Evolutionary conservation across 2,113 vertebrate species (phyloP), one percentile per base, ranked within the genome.

Genomic region (Nannobrachium achirus): DNA sequence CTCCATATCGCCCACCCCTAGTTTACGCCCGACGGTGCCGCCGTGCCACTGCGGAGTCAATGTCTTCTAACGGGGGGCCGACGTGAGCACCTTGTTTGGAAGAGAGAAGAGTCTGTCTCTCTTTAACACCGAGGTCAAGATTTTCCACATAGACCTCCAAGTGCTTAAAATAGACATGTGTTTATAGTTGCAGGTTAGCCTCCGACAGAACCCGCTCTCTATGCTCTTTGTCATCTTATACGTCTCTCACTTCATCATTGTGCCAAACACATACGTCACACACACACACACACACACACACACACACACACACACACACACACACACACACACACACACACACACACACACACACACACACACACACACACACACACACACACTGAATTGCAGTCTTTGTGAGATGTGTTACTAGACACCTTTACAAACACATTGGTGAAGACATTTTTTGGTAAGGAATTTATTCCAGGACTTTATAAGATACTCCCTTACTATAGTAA

Each of bases 71-170:
- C n/a, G n/a, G n/a, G n/a, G n/a, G n/a, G n/a, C n/a, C n/a, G n/a
- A n/a, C 74, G 56, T 20, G 10, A 76, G 69, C 73, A 9, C 90
- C 91, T 89, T 91, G 81, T 93, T 90, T 91, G 89, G 89, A 87
- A 91, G 84, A 81, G 25, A 45, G 74, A 45, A 1, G 79, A 61
- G 53, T 67, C 67, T 82, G 59, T 66, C 82, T 71, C 82, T 62
- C 50, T 14, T 78, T 71, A 58, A 77, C 80, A 86, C 55, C 58
- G 10, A 63, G 86, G 87, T 91, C 83, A 84, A 69, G 70, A 72
- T 88, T 88, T 91, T 91, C 90, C 90, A 87, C 82, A 66, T 8
- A 33, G 67, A 73, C 53, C 51, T 64, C 58, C 69, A 57, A n/a
- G 56, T 13, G 49, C 70, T 89, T 79, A 82, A 90, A 90, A 90